A percentile compares a stretch with the other conserved stretches of the same genome.
Conservation (phyloP, 1,140 invertebrate species). For the Lepidostoma basale region DNA sequence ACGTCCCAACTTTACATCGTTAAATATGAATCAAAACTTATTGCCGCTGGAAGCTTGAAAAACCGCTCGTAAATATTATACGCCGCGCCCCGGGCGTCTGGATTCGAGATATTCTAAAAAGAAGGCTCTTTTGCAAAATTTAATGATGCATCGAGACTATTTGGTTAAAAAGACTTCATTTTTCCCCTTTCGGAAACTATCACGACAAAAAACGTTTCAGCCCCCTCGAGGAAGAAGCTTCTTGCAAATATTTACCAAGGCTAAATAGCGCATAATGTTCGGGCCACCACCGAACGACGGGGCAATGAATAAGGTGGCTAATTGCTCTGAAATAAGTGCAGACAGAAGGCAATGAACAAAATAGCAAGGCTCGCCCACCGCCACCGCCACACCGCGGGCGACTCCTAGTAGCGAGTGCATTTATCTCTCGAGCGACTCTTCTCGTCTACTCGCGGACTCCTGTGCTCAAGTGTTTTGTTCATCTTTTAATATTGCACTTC, state of each 20-base stretch:
- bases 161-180: constrained; percentile 13
- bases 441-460: too few species aligned
- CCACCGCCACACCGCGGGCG: too few species aligned
- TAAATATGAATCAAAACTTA: constrained; percentile 41
- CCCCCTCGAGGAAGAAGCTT: too few species aligned
- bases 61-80: constrained; percentile 36
- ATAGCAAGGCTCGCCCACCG: too few species aligned
- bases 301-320: constrained; percentile 28
- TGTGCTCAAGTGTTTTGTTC: too few species aligned
- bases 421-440: too few species aligned
- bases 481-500: too few species aligned
- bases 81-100: constrained; percentile 22
- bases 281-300: too few species aligned
- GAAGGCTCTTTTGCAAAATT: constrained; percentile 29
- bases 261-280: too few species aligned
- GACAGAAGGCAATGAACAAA: constrained; percentile 7
- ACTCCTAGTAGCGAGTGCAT: too few species aligned
- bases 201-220: too few species aligned
- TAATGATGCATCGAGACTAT: constrained; percentile 31
- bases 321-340: constrained; percentile 7
- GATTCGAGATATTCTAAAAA: constrained; percentile 31
- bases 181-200: not conserved
- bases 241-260: too few species aligned
- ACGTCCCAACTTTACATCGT: constrained; percentile 36
- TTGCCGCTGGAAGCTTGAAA: constrained; percentile 33